Base-by-base conservation (phyloP, 2,797 vertebrate species). In the Diglossa cyanea region DNA sequence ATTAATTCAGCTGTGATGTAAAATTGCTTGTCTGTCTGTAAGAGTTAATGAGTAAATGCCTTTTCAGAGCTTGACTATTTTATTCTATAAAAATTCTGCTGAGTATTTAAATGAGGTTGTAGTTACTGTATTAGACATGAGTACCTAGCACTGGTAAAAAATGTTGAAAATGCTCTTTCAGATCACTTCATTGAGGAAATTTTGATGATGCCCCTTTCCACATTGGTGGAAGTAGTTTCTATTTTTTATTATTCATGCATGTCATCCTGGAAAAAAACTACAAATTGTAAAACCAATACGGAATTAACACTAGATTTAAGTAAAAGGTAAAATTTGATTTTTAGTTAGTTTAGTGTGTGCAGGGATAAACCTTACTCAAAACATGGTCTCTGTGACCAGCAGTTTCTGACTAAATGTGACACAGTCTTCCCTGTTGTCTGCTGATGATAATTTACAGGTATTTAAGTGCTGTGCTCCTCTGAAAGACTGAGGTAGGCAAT, bases 1-100 rank as follows among this genome's bases (percentile, higher is more conserved):
- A 68, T 57, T 88, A 88, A 74, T 88, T 83, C 47, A 73, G 7
- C 62, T 86, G 1, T 53, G 28, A n/a, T 68, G 26, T 79, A 51
- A 84, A 84, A 72, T 58, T 39, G n/a, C 81, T 75, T 68, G 37
- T 81, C 62, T 74, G 16, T 72, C 28, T 86, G 30, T 74, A 65
- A 61, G 65, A 86, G 45, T 81, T 84, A 75, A 31, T 75, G 51
- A 71, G 23, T 40, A 86, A 92, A 68, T 62, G n/a, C 44, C 33
- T 74, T 90, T 47, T 57, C 62, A 78, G 65, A 63, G 44, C 55
- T 83, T n/a, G 72, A 75, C 30, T 76, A 31, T 24, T 94, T 45
- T 74, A 57, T 82, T 76, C 44, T 51, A 6, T 55, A 30, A 53
- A 88, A 84, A 74, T 45, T 62, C 16, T 71, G 8, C 31, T 65